These are phyloP conservation scores for Paralichthys olivaceus DNA, from an alignment of 2,113 vertebrate genomes.

Conservation along the genomic window DNA sequence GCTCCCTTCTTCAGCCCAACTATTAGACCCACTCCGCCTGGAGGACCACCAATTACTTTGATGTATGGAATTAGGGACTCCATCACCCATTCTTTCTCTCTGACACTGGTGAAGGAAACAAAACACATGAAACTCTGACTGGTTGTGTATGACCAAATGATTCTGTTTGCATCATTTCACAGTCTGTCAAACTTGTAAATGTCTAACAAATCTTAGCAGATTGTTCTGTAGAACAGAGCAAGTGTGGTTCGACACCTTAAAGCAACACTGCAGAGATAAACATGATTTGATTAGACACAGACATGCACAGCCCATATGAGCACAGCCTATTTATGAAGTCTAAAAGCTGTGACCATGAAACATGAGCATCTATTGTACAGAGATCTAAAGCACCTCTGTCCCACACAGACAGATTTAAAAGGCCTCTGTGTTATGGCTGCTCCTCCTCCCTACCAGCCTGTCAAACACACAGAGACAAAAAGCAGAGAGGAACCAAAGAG, in stretches of 20 bases:
- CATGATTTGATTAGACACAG: background rate
- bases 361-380: background rate
- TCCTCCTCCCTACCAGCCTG: background rate
- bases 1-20: slow-evolving; percentile 91
- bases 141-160: background rate
- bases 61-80: slow-evolving; percentile 99
- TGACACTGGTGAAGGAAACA: slow-evolving; percentile 79
- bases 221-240: slow-evolving; percentile 59
- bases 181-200: slow-evolving; percentile 45
- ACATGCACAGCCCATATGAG: too few relatives aligned
- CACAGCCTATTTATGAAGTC: too few relatives aligned
- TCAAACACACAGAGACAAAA: background rate
- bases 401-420: too few relatives aligned
- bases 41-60: slow-evolving; percentile 96
- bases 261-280: background rate
- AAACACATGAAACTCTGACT: background rate
- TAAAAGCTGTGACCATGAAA: background rate
- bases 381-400: too few relatives aligned
- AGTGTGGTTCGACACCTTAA: background rate
- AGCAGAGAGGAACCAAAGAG: background rate
- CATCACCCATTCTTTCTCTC: slow-evolving; percentile 98
- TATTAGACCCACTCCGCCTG: slow-evolving; percentile 89
- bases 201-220: slow-evolving; percentile 16
- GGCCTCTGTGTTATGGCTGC: background rate
- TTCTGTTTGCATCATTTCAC: background rate